These are phyloP conservation scores for Stenoptilia bipunctidactyla DNA, from an alignment of 2,888 invertebrate species.

Conservation along the genomic window DNA sequence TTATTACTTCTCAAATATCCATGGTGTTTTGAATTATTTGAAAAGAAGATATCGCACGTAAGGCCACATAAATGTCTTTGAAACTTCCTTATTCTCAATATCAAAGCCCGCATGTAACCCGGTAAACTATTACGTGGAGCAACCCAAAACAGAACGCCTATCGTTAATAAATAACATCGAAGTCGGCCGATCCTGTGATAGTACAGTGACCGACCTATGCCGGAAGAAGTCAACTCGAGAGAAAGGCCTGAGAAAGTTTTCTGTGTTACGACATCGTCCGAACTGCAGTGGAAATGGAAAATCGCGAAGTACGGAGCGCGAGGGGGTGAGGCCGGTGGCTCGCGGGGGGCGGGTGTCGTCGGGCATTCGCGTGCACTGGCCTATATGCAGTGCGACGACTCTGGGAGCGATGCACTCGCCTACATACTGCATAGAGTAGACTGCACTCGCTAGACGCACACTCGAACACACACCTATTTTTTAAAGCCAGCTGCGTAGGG, in stretches of 20 bases:
- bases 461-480: constrained; percentile 51
- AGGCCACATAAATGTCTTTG: too few relatives aligned
- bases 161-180: not conserved
- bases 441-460: constrained; percentile 55
- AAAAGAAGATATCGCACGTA: too few relatives aligned
- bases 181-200: not conserved
- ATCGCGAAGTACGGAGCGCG: constrained; percentile 51
- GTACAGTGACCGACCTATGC: constrained; percentile 30
- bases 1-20: too few relatives aligned
- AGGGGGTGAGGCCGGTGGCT: constrained; percentile 17
- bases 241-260: constrained; percentile 52
- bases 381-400: constrained; percentile 71
- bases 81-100: too few relatives aligned
- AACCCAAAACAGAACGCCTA: not conserved
- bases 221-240: constrained; percentile 38
- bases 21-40: too few relatives aligned
- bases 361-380: constrained; percentile 69
- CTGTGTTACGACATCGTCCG: constrained; percentile 47
- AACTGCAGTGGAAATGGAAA: constrained; percentile 63
- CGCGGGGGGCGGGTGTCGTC: constrained; percentile 18
- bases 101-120: too few relatives aligned
- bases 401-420: constrained; percentile 69
- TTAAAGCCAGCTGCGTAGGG: constrained; percentile 45
- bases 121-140: too few relatives aligned
- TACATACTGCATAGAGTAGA: constrained; percentile 50